phyloP scores from a whole-genome alignment of 2,113 vertebrate genomes.

The Grus americana region DNA sequence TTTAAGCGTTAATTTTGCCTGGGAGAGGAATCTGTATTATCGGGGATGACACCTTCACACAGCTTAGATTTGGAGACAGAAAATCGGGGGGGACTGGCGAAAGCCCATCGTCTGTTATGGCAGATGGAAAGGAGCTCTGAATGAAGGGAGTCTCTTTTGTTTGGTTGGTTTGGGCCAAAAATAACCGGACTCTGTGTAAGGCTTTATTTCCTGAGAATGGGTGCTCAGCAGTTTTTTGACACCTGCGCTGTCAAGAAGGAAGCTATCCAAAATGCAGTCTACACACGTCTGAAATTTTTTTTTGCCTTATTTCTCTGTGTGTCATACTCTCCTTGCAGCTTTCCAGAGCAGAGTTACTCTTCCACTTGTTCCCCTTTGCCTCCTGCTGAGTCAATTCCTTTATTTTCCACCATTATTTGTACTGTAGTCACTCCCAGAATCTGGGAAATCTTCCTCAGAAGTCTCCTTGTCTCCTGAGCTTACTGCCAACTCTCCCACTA shows the following conservation, averaged over 20 bases:
- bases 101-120: neutral
- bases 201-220: neutral
- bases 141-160: neutral
- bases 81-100: neutral
- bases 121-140: neutral
- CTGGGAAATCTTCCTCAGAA: conserved; percentile 30
- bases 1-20: conserved; percentile 3
- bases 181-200: neutral
- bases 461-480: neutral
- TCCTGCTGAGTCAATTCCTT: conserved; percentile 28
- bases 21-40: neutral
- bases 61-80: neutral
- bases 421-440: neutral
- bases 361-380: conserved; percentile 16
- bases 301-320: neutral
- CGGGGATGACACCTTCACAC: neutral
- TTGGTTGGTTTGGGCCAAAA: neutral
- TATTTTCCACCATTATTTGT: conserved; percentile 29
- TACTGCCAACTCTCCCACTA: neutral
- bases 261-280: neutral
- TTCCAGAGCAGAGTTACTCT: conserved; percentile 23
- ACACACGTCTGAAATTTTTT: rapidly evolving
- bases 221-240: neutral
- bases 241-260: neutral
- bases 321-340: neutral